A percentile compares a stretch with the other conserved stretches of the same genome.
phyloP scores from a whole-genome alignment of 2,888 invertebrate genomes.

The Hemicrepidius hirtus region DNA sequence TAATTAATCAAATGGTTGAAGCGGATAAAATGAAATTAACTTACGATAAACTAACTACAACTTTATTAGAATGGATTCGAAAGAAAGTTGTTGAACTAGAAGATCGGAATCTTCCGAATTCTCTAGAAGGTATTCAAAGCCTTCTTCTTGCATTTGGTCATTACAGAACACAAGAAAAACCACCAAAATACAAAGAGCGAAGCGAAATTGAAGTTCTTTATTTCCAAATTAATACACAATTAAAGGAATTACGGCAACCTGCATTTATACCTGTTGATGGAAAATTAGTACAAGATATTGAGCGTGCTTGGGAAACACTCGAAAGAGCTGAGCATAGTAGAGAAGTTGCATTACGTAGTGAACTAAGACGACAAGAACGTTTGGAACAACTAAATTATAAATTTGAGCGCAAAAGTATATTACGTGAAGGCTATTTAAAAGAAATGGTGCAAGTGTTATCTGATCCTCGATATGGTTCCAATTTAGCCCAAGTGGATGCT shows the following conservation, averaged over 20 bases:
- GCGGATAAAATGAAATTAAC: constrained; percentile 93
- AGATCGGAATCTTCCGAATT: constrained; percentile 93
- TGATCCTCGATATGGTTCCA: constrained; percentile 93
- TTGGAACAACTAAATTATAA: constrained; percentile 96
- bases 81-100: constrained; percentile 88
- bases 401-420: constrained; percentile 95
- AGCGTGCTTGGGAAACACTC: constrained; percentile 93
- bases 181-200: constrained; percentile 97
- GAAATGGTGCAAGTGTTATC: constrained; percentile 98
- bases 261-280: constrained; percentile 91
- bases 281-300: constrained; percentile 94
- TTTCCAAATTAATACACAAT: constrained; percentile 96
- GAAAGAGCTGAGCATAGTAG: constrained; percentile 96
- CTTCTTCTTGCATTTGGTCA: constrained; percentile 93
- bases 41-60: constrained; percentile 89
- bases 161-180: constrained; percentile 97
- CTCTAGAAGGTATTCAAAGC: constrained; percentile 94
- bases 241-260: constrained; percentile 95
- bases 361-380: constrained; percentile 92
- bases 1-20: constrained; percentile 96
- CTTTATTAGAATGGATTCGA: constrained; percentile 95
- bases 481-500: constrained; percentile 95
- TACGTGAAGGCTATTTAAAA: constrained; percentile 95
- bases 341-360: constrained; percentile 93
- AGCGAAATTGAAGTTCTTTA: constrained; percentile 97